Base-by-base conservation (phyloP, 2,888 invertebrate species). In the Cecidostiba fungosa region DNA sequence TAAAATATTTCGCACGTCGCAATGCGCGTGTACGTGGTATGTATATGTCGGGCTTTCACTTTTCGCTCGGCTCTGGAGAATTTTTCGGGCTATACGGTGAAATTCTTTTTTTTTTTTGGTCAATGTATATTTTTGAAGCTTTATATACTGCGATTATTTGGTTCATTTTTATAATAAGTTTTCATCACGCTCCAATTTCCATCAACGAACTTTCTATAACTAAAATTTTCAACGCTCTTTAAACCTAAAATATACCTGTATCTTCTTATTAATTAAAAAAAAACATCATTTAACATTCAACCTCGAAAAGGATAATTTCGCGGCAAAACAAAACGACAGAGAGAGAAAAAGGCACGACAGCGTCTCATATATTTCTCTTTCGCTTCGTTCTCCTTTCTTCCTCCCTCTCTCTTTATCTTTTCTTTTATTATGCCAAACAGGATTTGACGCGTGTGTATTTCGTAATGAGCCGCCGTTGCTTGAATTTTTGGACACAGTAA, bases 1-100 rank as follows among this genome's bases (percentile, higher is more conserved):
- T 69, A 69, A 78, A 78, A 69, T 47, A 69, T 78, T 78, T 78
- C 47, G 69, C 47, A 26, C 77, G 23, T 77, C 77, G 39, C 76
- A 59, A 36, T 19, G n/a, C 29, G 26, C 16, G 3, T 47, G 39
- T 2, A 70, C 43, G 62, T n/a, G 32, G 23, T 36, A 36, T 5
- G 47, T 26, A 19, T 29, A 19, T 5, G 4, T 3, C 16, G 26
- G 43, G 78, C 78, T 84, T 84, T 84, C 84, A 77, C 78, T 84
- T 84, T 73, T 78, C 32, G 26, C 54, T 23, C 39, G 62, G 39
- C 23, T 50, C 69, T 47, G 26, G 29, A 43, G 62, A 77, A 39
- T 14, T 36, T 43, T 43, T 43, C 39, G 0, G 39, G 1, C 39
- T 12, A 43, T 43, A 43, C 12, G 39, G 39, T 1, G 39, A 39